These are phyloP conservation scores for Zaprionus inermis DNA, from an alignment of 1,140 invertebrate species.

Conservation along the genomic window DNA sequence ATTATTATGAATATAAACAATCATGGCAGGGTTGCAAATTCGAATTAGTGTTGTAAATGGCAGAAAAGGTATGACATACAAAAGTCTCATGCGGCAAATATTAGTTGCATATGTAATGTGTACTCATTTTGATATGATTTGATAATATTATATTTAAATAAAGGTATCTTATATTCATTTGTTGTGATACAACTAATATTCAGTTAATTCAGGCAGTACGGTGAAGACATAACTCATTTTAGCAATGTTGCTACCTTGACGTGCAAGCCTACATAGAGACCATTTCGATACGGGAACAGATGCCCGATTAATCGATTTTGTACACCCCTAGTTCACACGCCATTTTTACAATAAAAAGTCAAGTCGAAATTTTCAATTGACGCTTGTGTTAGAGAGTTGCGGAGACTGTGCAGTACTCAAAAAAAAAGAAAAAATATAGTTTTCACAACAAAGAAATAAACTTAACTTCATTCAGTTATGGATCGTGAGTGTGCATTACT, in stretches of 20 bases:
- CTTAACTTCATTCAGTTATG: conserved; percentile 41
- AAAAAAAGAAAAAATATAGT: conserved; percentile 10
- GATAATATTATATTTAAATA: neutral
- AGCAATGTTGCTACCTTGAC: conserved; percentile 6
- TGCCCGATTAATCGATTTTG: conserved; percentile 19
- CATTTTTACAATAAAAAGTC: conserved; percentile 63
- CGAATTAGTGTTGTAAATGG: conserved; percentile 40
- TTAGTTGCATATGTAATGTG: neutral
- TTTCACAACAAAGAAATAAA: conserved; percentile 10
- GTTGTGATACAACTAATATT: neutral
- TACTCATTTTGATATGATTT: too few species aligned
- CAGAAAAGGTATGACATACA: conserved; percentile 11
- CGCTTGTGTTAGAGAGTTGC: conserved; percentile 32
- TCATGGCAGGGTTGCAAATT: conserved; percentile 48
- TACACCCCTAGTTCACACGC: conserved; percentile 53
- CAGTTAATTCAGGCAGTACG: too few species aligned
- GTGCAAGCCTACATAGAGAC: neutral
- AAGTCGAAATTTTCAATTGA: conserved; percentile 46
- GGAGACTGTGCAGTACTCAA: conserved; percentile 7
- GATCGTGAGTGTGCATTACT: conserved; percentile 59
- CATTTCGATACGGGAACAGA: conserved; percentile 13
- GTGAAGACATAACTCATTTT: neutral
- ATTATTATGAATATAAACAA: conserved; percentile 67
- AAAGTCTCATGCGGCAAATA: neutral
- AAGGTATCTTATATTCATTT: neutral